Conservation (phyloP, 53 echinoderm and acorn worm genomes). For the Zoroaster sp. region DNA sequence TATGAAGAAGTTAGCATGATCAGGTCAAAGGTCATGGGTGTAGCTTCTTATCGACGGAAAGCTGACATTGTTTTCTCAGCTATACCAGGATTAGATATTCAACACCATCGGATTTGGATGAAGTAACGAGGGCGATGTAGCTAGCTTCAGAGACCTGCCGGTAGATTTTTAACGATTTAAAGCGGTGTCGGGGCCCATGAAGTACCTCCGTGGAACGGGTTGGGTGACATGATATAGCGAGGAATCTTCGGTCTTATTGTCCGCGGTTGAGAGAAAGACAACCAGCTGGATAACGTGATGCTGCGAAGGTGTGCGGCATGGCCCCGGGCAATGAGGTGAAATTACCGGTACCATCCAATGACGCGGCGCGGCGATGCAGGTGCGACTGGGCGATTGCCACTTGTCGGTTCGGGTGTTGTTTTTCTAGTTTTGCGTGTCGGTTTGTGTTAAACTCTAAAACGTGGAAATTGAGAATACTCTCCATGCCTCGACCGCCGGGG, state of each 20-base stretch:
- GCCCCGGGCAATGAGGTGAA: constrained; percentile 42
- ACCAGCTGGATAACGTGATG: constrained; percentile 54
- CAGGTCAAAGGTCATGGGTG: constrained; percentile 31
- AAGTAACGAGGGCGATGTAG: neutral
- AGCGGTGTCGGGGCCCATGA: constrained; percentile 36
- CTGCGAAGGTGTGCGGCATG: constrained; percentile 40
- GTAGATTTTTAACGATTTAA: constrained; percentile 20
- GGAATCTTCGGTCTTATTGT: neutral
- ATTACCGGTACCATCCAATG: constrained; percentile 49
- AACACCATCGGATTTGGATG: constrained; percentile 46
- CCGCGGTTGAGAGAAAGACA: neutral
- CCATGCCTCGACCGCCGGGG: neutral
- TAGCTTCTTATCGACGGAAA: constrained; percentile 40
- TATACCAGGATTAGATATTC: constrained; percentile 51
- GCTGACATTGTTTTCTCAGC: constrained; percentile 49
- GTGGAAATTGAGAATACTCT: constrained; percentile 23
- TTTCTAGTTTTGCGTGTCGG: constrained; percentile 56
- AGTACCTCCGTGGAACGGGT: constrained; percentile 12
- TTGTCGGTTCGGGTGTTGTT: constrained; percentile 59
- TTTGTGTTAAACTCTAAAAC: constrained; percentile 48
- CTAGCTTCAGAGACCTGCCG: neutral
- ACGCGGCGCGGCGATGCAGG: constrained; percentile 33
- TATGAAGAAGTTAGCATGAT: neutral
- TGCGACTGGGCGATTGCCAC: constrained; percentile 44
- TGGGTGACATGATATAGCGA: constrained; percentile 17